Evolutionary conservation across 1,140 invertebrate species (phyloP).

Genomic region (Dendrolimus punctatus): DNA sequence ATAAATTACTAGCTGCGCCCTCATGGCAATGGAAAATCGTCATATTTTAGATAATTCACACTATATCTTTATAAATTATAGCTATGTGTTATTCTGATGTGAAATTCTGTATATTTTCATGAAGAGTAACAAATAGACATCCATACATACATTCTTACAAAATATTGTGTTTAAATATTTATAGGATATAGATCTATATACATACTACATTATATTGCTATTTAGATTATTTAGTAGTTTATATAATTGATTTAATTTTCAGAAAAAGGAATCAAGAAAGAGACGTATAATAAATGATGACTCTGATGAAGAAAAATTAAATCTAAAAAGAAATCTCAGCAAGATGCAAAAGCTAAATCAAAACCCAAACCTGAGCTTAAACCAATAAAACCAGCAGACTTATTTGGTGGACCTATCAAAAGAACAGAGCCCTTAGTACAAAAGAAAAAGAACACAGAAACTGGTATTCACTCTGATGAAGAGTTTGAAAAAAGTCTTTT

Average conservation of each 20-base stretch:
- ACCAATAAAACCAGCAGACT: constrained; percentile 47
- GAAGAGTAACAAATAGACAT: too few species aligned
- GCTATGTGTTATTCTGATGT: too few species aligned
- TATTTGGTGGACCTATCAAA: constrained; percentile 58
- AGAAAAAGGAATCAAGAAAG: constrained; percentile 51
- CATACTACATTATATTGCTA: too few species aligned
- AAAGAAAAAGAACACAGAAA: constrained; percentile 61
- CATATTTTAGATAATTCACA: too few species aligned
- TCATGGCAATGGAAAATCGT: too few species aligned
- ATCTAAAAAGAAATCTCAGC: constrained; percentile 28
- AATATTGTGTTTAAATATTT: too few species aligned
- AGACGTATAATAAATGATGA: constrained; percentile 43
- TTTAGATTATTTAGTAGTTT: constrained; percentile 7
- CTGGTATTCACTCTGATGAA: constrained; percentile 76
- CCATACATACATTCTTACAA: too few species aligned
- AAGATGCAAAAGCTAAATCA: constrained; percentile 20
- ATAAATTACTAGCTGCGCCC: too few species aligned
- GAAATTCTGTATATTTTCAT: too few species aligned
- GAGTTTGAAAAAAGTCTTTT: constrained; percentile 79
- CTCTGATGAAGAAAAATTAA: constrained; percentile 55
- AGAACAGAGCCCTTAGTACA: constrained; percentile 57
- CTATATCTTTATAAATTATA: too few species aligned
- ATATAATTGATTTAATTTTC: constrained; percentile 10
- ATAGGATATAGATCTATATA: too few species aligned
- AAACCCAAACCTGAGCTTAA: constrained; percentile 35